Evolutionary conservation across 2,113 vertebrate species (phyloP).

Genomic region (Pomatostomus ruficeps): DNA sequence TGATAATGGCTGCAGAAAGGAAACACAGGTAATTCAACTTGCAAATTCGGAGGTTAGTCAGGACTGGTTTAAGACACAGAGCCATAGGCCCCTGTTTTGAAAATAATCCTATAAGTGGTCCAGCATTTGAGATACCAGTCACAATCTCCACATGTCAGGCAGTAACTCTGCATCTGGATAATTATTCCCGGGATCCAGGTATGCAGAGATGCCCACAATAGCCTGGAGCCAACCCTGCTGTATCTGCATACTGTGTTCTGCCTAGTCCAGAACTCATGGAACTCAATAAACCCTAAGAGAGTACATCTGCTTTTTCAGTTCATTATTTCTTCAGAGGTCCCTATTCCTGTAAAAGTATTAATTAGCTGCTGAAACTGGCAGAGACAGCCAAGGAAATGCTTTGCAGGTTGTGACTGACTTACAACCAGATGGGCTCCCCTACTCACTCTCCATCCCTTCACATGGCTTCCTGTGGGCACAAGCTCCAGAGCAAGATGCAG

Average conservation of each 20-base stretch:
- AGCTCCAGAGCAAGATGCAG: background rate
- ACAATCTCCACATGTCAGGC: fast-evolving
- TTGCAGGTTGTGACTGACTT: background rate
- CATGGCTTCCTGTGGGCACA: background rate
- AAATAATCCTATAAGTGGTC: background rate
- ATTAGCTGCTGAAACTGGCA: background rate
- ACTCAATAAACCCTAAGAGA: background rate
- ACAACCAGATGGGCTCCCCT: background rate
- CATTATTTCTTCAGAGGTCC: fast-evolving
- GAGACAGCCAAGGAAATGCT: background rate
- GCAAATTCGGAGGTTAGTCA: background rate
- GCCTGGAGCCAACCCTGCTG: background rate
- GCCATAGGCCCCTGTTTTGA: fast-evolving
- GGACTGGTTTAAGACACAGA: background rate
- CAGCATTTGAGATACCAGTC: background rate
- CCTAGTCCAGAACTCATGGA: background rate
- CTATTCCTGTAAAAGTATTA: background rate
- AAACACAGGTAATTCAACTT: background rate
- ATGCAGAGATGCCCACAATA: background rate
- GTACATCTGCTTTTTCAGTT: background rate
- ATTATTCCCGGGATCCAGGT: background rate
- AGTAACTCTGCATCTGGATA: background rate
- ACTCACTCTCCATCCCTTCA: background rate
- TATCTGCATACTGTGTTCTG: background rate
- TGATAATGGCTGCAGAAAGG: background rate